Percentiles rank a stretch among this genome's conserved stretches.
Evolutionary conservation across 2,888 invertebrate genomes (phyloP).

Genomic region (Phortica okadai): DNA sequence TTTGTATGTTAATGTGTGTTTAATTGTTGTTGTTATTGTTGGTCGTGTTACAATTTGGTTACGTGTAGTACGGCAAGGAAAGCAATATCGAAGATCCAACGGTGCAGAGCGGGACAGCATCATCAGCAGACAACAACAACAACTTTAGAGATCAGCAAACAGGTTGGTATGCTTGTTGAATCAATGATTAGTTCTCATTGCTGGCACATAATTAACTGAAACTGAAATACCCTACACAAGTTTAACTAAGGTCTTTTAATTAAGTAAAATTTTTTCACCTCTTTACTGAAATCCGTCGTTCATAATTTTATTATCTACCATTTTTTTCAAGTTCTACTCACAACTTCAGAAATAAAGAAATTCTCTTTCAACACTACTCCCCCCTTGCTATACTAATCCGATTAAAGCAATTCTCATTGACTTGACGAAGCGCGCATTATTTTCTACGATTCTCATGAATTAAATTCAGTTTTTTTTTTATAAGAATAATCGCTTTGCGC

Average conservation of each 20-base stretch:
- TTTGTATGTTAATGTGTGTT: conserved; percentile 10
- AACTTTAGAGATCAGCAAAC: conserved; percentile 3
- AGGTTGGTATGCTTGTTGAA: conserved; percentile 11
- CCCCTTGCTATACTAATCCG: too few relatives aligned
- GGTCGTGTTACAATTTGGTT: conserved; percentile 10
- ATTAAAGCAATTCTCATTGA: background rate
- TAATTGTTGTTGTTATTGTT: conserved; percentile 9
- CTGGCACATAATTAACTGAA: background rate
- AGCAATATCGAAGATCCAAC: background rate
- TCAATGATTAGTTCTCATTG: background rate
- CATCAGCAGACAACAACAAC: background rate
- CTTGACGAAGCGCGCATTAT: background rate
- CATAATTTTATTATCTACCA: background rate
- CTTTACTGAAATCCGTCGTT: background rate
- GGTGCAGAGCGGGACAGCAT: background rate
- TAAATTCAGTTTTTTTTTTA: background rate
- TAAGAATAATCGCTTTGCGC: conserved; percentile 11
- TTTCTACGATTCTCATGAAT: background rate
- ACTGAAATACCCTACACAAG: conserved; percentile 3
- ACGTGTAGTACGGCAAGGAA: background rate
- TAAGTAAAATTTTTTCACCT: background rate
- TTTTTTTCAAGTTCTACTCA: too few relatives aligned
- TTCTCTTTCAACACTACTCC: too few relatives aligned
- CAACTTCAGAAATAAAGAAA: too few relatives aligned
- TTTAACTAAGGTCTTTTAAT: background rate